These are phyloP conservation scores for Cyphomyrus plagiostoma DNA, from an alignment of 2,113 vertebrate genomes.

Conservation along the genomic window DNA sequence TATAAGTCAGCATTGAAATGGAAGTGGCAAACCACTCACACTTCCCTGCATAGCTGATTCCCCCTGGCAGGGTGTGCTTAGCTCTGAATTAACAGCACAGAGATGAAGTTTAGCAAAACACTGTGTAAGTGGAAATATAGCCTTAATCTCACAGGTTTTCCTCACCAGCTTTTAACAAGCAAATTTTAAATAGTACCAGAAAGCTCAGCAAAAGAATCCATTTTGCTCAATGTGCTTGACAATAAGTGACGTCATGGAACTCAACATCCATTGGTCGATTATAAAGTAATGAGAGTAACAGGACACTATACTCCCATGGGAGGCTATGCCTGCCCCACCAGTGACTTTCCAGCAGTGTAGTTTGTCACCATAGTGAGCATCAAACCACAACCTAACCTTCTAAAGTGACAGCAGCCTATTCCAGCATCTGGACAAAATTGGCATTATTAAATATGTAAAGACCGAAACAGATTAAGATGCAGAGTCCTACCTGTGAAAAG, in stretches of 20 bases:
- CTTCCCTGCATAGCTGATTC: background rate
- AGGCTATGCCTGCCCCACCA: background rate
- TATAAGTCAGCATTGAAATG: background rate
- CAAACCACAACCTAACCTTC: background rate
- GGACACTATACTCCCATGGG: background rate
- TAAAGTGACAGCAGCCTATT: background rate
- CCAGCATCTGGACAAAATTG: background rate
- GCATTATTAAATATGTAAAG: background rate
- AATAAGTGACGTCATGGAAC: slow-evolving; percentile 21
- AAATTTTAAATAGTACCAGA: background rate
- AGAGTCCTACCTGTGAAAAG: slow-evolving; percentile 5
- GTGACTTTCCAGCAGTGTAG: background rate
- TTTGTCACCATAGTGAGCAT: background rate
- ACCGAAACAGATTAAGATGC: background rate
- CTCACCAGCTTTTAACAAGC: background rate
- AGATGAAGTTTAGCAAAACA: background rate
- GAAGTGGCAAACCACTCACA: background rate
- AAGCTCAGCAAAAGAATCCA: background rate
- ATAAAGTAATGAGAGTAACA: slow-evolving; percentile 29
- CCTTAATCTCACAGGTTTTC: background rate
- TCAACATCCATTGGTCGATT: slow-evolving; percentile 17
- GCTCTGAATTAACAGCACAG: background rate
- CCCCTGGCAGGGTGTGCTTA: background rate
- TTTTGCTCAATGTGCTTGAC: background rate
- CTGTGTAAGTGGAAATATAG: background rate